These are phyloP conservation scores for Drosophila phalerata DNA, from an alignment of 2,888 invertebrate genomes.

Conservation along the genomic window DNA sequence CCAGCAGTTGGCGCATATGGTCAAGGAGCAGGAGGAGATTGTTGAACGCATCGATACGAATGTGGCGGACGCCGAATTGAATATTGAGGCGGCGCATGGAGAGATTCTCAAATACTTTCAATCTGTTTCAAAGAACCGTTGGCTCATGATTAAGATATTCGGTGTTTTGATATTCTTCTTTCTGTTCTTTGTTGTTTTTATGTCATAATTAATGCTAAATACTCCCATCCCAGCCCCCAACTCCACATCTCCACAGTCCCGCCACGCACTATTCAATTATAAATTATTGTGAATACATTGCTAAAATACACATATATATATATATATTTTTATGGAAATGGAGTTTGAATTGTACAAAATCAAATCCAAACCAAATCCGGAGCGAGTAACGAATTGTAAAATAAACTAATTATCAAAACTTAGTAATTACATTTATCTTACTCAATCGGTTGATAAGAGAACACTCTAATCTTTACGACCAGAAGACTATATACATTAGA, in stretches of 20 bases:
- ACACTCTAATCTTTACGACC: slow-evolving; percentile 49
- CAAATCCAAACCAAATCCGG: slow-evolving; percentile 18
- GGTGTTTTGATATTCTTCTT: slow-evolving; percentile 99
- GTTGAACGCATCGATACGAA: slow-evolving; percentile 99
- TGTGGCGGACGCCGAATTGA: slow-evolving; percentile 97
- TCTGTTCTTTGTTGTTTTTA: slow-evolving; percentile 98
- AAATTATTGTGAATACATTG: slow-evolving; percentile 64
- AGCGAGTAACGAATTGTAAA: slow-evolving; percentile 54
- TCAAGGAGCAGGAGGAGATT: slow-evolving; percentile 94
- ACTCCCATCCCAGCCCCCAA: slow-evolving; percentile 14
- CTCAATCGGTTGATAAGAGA: slow-evolving; percentile 46
- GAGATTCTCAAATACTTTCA: slow-evolving; percentile 99
- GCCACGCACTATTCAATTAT: slow-evolving; percentile 33
- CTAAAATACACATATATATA: slow-evolving; percentile 42
- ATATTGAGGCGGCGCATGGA: slow-evolving; percentile 98
- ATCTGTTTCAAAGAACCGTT: slow-evolving; percentile 97
- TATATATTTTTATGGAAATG: slow-evolving; percentile 53
- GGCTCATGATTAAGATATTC: slow-evolving; percentile 99
- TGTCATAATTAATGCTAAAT: slow-evolving; percentile 90
- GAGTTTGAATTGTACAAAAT: slow-evolving; percentile 49
- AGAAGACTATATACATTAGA: slow-evolving; percentile 5
- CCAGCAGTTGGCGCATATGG: slow-evolving; percentile 98
- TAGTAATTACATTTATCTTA: slow-evolving; percentile 25
- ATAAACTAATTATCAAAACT: slow-evolving; percentile 62
- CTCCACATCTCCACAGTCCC: background rate